These are phyloP conservation scores for Girardinichthys multiradiatus DNA, from an alignment of 2,113 vertebrate species.

Conservation along the genomic window DNA sequence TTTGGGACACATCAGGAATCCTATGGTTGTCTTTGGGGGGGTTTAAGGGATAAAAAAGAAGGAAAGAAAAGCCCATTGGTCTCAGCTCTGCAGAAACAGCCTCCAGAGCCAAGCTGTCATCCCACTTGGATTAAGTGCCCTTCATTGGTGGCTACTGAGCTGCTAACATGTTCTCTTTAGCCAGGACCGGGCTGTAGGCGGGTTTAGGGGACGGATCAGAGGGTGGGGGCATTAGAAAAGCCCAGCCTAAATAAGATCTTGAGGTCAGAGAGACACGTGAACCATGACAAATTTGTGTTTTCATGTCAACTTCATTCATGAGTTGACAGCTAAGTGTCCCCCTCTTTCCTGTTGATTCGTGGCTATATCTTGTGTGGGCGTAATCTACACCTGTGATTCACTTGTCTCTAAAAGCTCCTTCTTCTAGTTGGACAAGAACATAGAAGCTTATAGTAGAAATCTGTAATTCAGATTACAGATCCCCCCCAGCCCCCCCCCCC, in stretches of 20 bases:
- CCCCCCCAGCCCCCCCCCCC: no score
- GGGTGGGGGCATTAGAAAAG: conserved; percentile 54
- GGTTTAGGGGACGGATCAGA: conserved; percentile 46
- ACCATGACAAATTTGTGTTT: conserved; percentile 75
- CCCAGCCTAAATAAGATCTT: conserved; percentile 75
- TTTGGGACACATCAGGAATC: conserved; percentile 63
- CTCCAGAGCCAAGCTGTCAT: conserved; percentile 77
- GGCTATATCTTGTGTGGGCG: conserved; percentile 53
- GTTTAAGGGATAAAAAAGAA: conserved; percentile 71
- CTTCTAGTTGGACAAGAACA: conserved; percentile 21
- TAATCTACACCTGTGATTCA: conserved; percentile 40
- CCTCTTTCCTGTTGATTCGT: conserved; percentile 66
- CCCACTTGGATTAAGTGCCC: conserved; percentile 78
- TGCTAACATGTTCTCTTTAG: conserved; percentile 66
- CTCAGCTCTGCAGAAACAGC: conserved; percentile 71
- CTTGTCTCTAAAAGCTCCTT: conserved; percentile 38
- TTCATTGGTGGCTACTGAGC: conserved; percentile 67
- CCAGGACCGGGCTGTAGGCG: conserved; percentile 52
- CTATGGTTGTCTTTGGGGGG: conserved; percentile 62
- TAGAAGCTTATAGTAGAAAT: conserved; percentile 37
- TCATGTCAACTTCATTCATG: conserved; percentile 73
- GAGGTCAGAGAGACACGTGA: conserved; percentile 70
- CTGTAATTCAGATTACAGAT: conserved; percentile 32
- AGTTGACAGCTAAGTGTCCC: conserved; percentile 69
- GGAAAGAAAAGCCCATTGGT: conserved; percentile 79